Evolutionary conservation across 1,140 invertebrate genomes (phyloP).

Genomic region (Pogonomyrmex californicus): DNA sequence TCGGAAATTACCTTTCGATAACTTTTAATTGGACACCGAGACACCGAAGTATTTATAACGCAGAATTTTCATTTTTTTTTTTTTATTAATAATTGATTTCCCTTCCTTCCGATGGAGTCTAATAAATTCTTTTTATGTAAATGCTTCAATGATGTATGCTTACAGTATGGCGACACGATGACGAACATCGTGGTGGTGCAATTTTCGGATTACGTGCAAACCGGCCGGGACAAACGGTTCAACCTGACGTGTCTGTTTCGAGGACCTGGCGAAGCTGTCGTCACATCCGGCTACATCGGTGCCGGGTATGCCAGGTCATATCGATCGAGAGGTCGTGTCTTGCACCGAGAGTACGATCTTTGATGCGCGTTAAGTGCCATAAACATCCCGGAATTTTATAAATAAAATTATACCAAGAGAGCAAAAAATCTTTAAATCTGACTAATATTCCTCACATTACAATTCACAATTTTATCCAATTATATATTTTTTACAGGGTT

Average conservation of each 20-base stretch:
- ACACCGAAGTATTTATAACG: not conserved
- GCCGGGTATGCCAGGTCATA: constrained; percentile 91
- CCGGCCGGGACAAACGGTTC: constrained; percentile 95
- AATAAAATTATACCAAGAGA: constrained; percentile 4
- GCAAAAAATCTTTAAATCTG: not conserved
- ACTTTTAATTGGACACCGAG: not conserved
- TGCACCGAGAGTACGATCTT: constrained; percentile 66
- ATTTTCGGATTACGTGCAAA: constrained; percentile 97
- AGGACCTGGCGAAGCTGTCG: constrained; percentile 96
- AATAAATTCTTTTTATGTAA: not conserved
- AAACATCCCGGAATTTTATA: not conserved
- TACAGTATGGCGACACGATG: constrained; percentile 95
- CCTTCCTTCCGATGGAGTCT: not conserved
- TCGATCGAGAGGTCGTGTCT: constrained; percentile 73
- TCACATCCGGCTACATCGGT: constrained; percentile 97
- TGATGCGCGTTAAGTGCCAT: constrained; percentile 37
- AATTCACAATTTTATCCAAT: not conserved
- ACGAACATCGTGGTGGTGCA: constrained; percentile 98
- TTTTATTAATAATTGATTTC: not conserved
- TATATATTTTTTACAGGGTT: not conserved
- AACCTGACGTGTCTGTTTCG: constrained; percentile 96
- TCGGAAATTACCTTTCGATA: not conserved
- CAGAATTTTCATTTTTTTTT: not conserved
- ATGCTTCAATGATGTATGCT: constrained; percentile 56
- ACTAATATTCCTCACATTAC: not conserved